Evolutionary conservation across 2,888 invertebrate genomes (phyloP).

Genomic region (Gymnosoma rotundatum): DNA sequence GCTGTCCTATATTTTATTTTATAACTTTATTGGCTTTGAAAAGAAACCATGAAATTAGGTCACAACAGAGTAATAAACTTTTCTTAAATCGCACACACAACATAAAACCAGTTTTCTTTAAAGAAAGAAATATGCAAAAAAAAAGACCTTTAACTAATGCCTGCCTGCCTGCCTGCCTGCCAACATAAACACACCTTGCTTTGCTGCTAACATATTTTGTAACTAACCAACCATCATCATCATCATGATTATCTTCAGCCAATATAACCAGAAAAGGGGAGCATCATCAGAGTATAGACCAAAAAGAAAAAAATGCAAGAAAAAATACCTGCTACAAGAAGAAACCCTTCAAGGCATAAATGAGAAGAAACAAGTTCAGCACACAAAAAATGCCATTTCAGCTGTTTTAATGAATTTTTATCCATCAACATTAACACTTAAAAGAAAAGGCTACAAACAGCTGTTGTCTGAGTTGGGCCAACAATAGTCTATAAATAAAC

Average conservation of each 20-base stretch:
- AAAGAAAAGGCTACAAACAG: slow-evolving; percentile 27
- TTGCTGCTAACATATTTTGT: slow-evolving; percentile 52
- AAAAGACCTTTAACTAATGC: slow-evolving; percentile 49
- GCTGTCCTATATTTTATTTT: slow-evolving; percentile 43
- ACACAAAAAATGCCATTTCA: not conserved
- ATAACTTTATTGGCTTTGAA: slow-evolving; percentile 45
- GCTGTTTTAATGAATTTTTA: slow-evolving; percentile 20
- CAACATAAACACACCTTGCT: slow-evolving; percentile 39
- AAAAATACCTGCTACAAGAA: slow-evolving; percentile 48
- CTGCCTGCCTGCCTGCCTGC: slow-evolving; percentile 43
- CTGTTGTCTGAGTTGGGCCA: slow-evolving; percentile 11
- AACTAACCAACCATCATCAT: slow-evolving; percentile 28
- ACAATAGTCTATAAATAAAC: slow-evolving; percentile 1
- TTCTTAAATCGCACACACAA: slow-evolving; percentile 49
- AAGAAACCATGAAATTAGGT: slow-evolving; percentile 62
- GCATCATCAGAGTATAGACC: not conserved
- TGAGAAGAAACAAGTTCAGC: slow-evolving; percentile 32
- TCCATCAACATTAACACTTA: not conserved
- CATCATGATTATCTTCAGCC: slow-evolving; percentile 1
- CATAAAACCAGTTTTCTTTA: slow-evolving; percentile 57
- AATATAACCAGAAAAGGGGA: slow-evolving; percentile 11
- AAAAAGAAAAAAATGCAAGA: slow-evolving; percentile 19
- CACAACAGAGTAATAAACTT: slow-evolving; percentile 67
- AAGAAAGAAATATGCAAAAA: not conserved
- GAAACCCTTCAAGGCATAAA: slow-evolving; percentile 61